Base-by-base conservation (phyloP, 2,797 vertebrate genomes). In the Darevskia mixta region DNA sequence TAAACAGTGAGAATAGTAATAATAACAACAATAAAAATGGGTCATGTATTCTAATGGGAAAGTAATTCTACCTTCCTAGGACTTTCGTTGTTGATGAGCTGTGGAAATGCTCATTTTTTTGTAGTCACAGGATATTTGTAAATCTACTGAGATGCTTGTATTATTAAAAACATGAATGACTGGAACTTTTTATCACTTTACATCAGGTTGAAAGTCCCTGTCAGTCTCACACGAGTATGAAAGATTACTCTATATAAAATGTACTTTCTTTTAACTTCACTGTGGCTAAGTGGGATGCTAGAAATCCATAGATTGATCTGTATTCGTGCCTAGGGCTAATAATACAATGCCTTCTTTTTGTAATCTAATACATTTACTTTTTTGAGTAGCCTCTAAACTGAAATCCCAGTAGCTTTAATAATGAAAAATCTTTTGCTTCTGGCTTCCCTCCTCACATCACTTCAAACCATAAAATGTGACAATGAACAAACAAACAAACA, bases 61-160 rank as follows among this genome's bases (percentile, higher is more conserved):
- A 85, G n/a, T 61, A 80, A 77, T 77, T 25, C 10, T 45, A 43
- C 25, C 11, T 27, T 49, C 29, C 11, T 29, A 17, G 25, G 43
- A 35, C 13, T 61, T 81, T 27, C 11, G 3, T n/a, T 67, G 8
- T 41, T 18, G 32, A 13, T 8, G 23, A 23, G 17, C 9, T 82
- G 8, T 45, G 38, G n/a, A 69, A 69, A 69, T 20, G 10, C n/a
- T 43, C 15, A n/a, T 3, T n/a, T 61, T 61, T 80, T 43, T 79
- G 23, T 66, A 88, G 5, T 72, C 41, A 55, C 67, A 75, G 76
- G 89, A 89, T 91, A 87, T 64, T 83, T 79, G 45, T 18, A 13
- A 88, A 92, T 93, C 91, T 95, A 89, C 91, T 91, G 87, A 84
- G 71, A 89, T 80, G 83, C 5, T 86, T 89, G 75, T 27, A 11